Evolutionary conservation across 2,113 vertebrate genomes (phyloP).

Genomic region (Butorides virescens): DNA sequence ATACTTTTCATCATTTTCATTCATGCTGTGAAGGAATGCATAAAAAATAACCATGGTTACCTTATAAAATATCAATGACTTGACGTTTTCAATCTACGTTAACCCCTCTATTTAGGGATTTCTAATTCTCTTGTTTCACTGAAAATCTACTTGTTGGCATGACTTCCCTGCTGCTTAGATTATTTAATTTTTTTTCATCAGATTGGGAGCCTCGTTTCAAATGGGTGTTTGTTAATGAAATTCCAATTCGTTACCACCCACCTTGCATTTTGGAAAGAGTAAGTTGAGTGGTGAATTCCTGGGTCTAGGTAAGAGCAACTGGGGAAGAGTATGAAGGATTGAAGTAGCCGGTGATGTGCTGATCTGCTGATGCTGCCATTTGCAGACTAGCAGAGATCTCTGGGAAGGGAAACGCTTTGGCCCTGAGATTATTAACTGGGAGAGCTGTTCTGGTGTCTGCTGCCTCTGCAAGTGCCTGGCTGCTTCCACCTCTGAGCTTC

Average conservation of each 20-base stretch:
- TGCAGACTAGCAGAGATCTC: background rate
- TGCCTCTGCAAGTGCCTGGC: background rate
- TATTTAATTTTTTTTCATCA: background rate
- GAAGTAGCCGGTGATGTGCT: background rate
- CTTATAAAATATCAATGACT: background rate
- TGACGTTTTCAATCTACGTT: background rate
- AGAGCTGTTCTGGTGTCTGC: background rate
- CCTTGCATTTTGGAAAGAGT: background rate
- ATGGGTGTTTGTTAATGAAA: background rate
- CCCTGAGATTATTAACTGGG: background rate
- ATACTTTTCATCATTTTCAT: background rate
- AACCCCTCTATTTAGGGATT: background rate
- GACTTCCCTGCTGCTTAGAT: background rate
- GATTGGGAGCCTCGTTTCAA: background rate
- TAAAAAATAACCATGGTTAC: conserved; percentile 10
- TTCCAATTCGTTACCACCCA: background rate
- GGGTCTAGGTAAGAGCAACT: background rate
- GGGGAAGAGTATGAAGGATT: background rate
- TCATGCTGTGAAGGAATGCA: background rate
- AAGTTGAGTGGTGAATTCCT: background rate
- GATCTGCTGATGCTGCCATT: background rate
- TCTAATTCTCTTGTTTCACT: background rate
- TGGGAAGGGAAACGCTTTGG: background rate
- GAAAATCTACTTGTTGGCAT: background rate
- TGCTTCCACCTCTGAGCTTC: background rate